Base-by-base conservation (phyloP, 2,113 vertebrate genomes). In the Eublepharis macularius region DNA sequence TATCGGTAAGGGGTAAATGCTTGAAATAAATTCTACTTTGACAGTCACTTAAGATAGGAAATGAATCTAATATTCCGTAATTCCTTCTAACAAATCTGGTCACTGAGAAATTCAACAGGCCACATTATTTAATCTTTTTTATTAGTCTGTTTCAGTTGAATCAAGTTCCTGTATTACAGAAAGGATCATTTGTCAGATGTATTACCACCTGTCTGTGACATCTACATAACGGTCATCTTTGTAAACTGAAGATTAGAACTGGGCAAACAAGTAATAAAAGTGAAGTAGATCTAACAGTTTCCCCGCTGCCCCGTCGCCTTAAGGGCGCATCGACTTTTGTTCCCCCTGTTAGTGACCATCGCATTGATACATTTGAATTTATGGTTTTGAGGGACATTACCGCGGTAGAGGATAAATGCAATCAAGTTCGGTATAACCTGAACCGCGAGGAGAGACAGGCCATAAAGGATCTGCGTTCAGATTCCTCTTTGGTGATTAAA, bases 241-340 rank as follows among this genome's bases (percentile, higher is more conserved):
- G 41, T 87, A 89, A 88, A 93, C 60, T 85, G 76, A 80, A 86
- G 66, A 92, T n/a, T 91, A 87, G 88, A 79, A 87, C 41, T 88
- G 88, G 87, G 80, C 89, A 95, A 95, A 91, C 85, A 94, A 93
- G 87, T 91, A 93, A 88, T 92, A 90, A 92, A 93, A 94, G 87
- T 89, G 54, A 90, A 85, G 60, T 47, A 76, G 57, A n/a, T n/a
- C n/a, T n/a, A n/a, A n/a, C n/a, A n/a, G n/a, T n/a, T n/a, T n/a
- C n/a, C n/a, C n/a, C n/a, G n/a, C n/a, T n/a, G n/a, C n/a, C n/a
- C n/a, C n/a, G n/a, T n/a, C n/a, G n/a, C n/a, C n/a, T n/a, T n/a
- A n/a, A n/a, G n/a, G n/a, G n/a, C n/a, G n/a, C n/a, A n/a, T n/a
- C n/a, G n/a, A n/a, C n/a, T n/a, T n/a, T n/a, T n/a, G n/a, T n/a